phyloP scores from a whole-genome alignment of 2,888 invertebrate species.

The Dolomedes plantarius region DNA sequence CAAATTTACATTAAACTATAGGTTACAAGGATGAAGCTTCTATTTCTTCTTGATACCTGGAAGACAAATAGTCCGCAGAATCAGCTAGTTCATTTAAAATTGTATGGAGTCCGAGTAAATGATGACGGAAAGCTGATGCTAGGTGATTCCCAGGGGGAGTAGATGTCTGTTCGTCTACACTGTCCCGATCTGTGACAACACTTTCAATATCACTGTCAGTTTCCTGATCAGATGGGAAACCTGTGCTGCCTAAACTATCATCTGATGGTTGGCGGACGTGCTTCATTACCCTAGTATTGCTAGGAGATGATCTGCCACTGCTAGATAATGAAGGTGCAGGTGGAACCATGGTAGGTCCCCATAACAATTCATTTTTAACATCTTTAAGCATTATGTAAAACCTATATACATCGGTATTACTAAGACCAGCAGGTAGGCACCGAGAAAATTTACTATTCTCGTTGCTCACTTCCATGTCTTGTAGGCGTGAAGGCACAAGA shows the following conservation, averaged over 20 bases:
- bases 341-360: slow-evolving; percentile 74
- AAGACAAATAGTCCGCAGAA: slow-evolving; percentile 76
- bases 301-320: slow-evolving; percentile 60
- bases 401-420: slow-evolving; percentile 73
- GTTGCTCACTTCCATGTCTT: slow-evolving; percentile 76
- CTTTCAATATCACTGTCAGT: slow-evolving; percentile 74
- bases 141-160: slow-evolving; percentile 73
- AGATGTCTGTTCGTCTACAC: slow-evolving; percentile 73
- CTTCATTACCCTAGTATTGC: slow-evolving; percentile 50
- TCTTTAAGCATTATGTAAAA: slow-evolving; percentile 77
- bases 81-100: slow-evolving; percentile 77
- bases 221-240: slow-evolving; percentile 73
- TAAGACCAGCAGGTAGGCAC: slow-evolving; percentile 71
- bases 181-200: slow-evolving; percentile 73
- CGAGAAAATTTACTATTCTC: slow-evolving; percentile 50
- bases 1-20: slow-evolving; percentile 27
- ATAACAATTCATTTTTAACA: slow-evolving; percentile 76
- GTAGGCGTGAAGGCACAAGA: slow-evolving; percentile 77
- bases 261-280: slow-evolving; percentile 73
- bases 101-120: slow-evolving; percentile 76
- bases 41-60: slow-evolving; percentile 76
- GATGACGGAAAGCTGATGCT: slow-evolving; percentile 76
- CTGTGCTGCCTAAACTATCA: slow-evolving; percentile 73
- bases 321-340: slow-evolving; percentile 18
- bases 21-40: slow-evolving; percentile 68